Base-by-base conservation (phyloP, 2,797 vertebrate species). In the Anguilla anguilla region DNA sequence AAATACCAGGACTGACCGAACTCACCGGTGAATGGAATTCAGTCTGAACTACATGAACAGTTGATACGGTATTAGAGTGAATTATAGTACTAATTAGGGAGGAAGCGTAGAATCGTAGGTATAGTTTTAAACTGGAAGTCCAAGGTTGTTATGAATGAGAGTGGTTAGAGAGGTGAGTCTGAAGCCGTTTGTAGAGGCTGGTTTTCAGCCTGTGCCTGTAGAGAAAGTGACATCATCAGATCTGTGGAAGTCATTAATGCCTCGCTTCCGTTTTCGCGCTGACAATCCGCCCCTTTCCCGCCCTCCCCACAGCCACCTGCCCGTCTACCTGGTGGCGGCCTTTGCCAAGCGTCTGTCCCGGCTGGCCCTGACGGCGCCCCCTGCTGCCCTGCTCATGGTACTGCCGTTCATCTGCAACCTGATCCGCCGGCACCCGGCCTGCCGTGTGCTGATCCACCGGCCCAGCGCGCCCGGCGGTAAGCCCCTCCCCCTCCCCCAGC, bases 401-500 rank as follows among this genome's bases (percentile, higher is more conserved):
- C 94, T 99, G 86, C 98, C 99, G 25, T 98, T 99, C 92, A 95
- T 99, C 93, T 98, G 96, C 88, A 99, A 99, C 91, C 96, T 99
- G 57, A 96, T 99, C 35, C 96, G 98, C 0, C 96, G 98, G 74
- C 99, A 99, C 90, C 98, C 98, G 0, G 95, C 98, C 0, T 97
- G 97, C 93, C 95, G 94, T 5, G 93, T 97, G 88, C 97, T 99
- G 0, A 93, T 98, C 19, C 98, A 99, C 95, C 96, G 96, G 5
- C 98, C 98, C 0, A 90, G 85, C 0, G 88, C 95, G 69, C 91
- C 93, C 53, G 91, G 93, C 7, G 95, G 96, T 88, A 86, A 10
- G 46, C 22, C 51, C 35, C 0, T 9, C 31, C 53, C 22, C 10
- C 28, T 28, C 35, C 6, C 0, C 39, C 31, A 9, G 6, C 77